These are phyloP conservation scores for Tipula vernalis DNA, from an alignment of 2,888 invertebrate species.

Conservation along the genomic window DNA sequence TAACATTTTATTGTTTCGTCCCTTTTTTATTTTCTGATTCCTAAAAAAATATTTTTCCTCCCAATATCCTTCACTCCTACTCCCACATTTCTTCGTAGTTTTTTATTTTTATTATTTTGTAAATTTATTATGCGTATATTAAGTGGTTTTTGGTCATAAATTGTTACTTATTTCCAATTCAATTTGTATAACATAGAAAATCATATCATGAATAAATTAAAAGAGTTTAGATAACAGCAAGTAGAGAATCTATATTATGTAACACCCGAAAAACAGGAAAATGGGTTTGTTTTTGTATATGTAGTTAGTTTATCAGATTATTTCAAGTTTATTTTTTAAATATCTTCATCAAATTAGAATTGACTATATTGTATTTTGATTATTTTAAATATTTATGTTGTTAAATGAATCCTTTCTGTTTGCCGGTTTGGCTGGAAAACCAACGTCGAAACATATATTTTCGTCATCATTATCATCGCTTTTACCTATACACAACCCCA, in stretches of 20 bases:
- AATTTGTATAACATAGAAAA: conserved; percentile 9
- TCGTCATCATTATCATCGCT: conserved; percentile 4
- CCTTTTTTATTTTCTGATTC: background rate
- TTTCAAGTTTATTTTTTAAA: background rate
- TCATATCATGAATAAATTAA: conserved; percentile 10
- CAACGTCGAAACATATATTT: background rate
- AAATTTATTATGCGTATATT: conserved; percentile 10
- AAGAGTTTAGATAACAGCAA: conserved; percentile 1
- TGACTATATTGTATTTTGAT: background rate
- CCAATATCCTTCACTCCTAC: background rate
- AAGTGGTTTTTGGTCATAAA: conserved; percentile 10
- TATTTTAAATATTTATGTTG: background rate
- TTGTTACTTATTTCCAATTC: conserved; percentile 8
- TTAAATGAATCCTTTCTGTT: background rate
- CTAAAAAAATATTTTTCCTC: background rate
- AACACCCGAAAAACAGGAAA: background rate
- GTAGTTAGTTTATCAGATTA: background rate
- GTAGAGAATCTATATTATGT: background rate
- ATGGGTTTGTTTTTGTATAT: background rate
- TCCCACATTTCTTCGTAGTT: background rate
- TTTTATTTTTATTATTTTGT: background rate
- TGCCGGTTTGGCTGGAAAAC: background rate
- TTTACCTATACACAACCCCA: background rate
- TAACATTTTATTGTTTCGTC: conserved; percentile 4
- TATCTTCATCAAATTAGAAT: background rate